Evolutionary conservation across 2,888 invertebrate genomes (phyloP).

Genomic region (Brassicogethes aeneus): DNA sequence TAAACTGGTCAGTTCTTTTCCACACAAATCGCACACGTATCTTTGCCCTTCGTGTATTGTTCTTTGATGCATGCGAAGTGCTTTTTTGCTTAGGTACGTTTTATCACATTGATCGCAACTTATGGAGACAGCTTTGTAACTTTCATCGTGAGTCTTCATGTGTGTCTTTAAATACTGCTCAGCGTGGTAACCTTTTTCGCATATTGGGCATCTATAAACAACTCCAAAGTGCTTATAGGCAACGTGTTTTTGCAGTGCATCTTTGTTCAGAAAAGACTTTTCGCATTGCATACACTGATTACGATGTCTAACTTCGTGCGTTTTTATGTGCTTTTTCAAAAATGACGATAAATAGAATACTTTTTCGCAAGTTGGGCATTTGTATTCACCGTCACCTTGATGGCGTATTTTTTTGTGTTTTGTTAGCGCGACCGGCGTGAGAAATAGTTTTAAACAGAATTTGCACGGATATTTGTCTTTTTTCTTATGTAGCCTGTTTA

Average conservation of each 20-base stretch:
- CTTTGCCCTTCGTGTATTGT: constrained; percentile 13
- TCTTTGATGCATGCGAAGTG: constrained; percentile 13
- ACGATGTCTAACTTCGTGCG: not conserved
- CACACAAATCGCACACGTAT: constrained; percentile 11
- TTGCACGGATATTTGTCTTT: too few species aligned
- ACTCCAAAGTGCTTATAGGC: not conserved
- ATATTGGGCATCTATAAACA: constrained; percentile 4
- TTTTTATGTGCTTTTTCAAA: constrained; percentile 4
- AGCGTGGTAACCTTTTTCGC: constrained; percentile 7
- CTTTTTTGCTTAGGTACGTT: constrained; percentile 8
- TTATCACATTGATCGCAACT: not conserved
- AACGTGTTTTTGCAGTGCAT: not conserved
- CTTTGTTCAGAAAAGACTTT: not conserved
- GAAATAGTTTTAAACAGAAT: too few species aligned
- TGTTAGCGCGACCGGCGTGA: too few species aligned
- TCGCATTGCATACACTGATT: not conserved
- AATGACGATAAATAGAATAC: constrained; percentile 4
- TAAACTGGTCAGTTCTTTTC: constrained; percentile 1
- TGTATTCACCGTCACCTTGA: not conserved
- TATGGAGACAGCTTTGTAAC: not conserved
- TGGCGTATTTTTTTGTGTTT: too few species aligned
- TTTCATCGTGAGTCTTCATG: not conserved
- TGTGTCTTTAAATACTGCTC: constrained; percentile 5
- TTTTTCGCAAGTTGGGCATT: constrained; percentile 7
- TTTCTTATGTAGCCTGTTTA: too few species aligned